These are phyloP conservation scores for Mastigias papua DNA, from an alignment of 30 jellyfish, hydroid and myxozoan species.

Conservation along the genomic window DNA sequence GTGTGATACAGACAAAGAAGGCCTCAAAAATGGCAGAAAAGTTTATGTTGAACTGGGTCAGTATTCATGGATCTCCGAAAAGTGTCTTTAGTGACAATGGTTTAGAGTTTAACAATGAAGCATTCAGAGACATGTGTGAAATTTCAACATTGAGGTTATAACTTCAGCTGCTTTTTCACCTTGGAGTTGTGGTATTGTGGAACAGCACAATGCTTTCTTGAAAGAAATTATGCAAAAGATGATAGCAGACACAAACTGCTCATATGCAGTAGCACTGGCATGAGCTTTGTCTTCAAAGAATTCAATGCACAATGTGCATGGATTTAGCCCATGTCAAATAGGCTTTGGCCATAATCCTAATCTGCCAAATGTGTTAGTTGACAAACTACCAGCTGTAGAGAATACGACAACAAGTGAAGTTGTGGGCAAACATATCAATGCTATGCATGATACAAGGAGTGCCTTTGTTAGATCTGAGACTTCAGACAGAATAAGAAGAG, in stretches of 20 bases:
- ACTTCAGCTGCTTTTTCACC: not conserved
- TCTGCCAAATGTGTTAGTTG: not conserved
- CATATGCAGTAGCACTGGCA: not conserved
- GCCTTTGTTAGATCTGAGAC: slow-evolving; percentile 49
- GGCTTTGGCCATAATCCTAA: not conserved
- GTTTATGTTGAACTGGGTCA: not conserved
- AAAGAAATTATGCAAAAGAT: not conserved
- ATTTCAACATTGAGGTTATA: too few species aligned
- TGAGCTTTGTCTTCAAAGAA: not conserved
- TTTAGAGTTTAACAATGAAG: not conserved
- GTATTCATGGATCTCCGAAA: not conserved
- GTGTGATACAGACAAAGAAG: not conserved
- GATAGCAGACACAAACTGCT: not conserved
- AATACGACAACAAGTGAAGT: not conserved
- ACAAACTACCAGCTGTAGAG: not conserved
- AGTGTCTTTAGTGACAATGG: not conserved
- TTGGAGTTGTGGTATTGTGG: not conserved
- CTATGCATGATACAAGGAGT: slow-evolving; percentile 64
- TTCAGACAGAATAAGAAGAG: slow-evolving; percentile 61
- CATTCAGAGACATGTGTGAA: not conserved
- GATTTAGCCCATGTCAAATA: not conserved
- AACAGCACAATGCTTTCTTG: not conserved
- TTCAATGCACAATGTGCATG: not conserved
- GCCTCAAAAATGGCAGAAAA: not conserved
- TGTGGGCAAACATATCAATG: slow-evolving; percentile 59